Percentiles rank a stretch among this genome's conserved stretches.
Conservation (phyloP, 2,888 invertebrate species). For the Helleia helle region DNA sequence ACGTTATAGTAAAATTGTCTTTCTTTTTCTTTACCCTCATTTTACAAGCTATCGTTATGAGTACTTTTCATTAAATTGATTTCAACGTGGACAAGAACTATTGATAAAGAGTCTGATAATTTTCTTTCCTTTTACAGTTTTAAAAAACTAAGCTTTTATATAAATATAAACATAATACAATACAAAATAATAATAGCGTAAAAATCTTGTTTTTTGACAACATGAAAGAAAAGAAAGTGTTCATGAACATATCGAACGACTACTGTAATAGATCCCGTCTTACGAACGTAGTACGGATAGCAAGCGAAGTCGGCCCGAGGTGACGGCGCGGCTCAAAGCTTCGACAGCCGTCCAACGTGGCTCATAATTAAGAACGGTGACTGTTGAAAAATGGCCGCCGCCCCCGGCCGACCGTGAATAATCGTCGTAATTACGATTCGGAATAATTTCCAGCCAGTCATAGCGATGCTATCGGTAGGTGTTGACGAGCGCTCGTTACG, state of each 20-base stretch:
- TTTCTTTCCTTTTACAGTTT: too few species aligned
- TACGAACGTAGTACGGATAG: slow-evolving; percentile 36
- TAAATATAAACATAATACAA: too few species aligned
- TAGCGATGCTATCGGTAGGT: slow-evolving; percentile 73
- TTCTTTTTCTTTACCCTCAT: too few species aligned
- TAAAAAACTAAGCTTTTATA: too few species aligned
- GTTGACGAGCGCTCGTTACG: slow-evolving; percentile 71
- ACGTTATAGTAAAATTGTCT: too few species aligned
- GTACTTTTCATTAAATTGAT: too few species aligned
- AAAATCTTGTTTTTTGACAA: too few species aligned
- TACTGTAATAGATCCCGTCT: slow-evolving; percentile 21
- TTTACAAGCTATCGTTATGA: too few species aligned
- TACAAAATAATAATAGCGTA: too few species aligned
- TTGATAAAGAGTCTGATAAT: too few species aligned
- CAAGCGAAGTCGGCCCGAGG: slow-evolving; percentile 59
- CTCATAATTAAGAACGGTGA: slow-evolving; percentile 75
- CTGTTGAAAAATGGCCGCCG: slow-evolving; percentile 74
- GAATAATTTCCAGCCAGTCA: slow-evolving; percentile 75
- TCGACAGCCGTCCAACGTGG: slow-evolving; percentile 71
- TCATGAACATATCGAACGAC: slow-evolving; percentile 17
- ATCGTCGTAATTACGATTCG: slow-evolving; percentile 74
- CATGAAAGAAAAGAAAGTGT: too few species aligned
- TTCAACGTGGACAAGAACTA: too few species aligned
- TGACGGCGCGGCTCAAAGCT: slow-evolving; percentile 72
- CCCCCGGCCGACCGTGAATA: slow-evolving; percentile 74